Base-by-base conservation (phyloP, 2,113 vertebrate species). In the Phylloscopus trochilus region DNA sequence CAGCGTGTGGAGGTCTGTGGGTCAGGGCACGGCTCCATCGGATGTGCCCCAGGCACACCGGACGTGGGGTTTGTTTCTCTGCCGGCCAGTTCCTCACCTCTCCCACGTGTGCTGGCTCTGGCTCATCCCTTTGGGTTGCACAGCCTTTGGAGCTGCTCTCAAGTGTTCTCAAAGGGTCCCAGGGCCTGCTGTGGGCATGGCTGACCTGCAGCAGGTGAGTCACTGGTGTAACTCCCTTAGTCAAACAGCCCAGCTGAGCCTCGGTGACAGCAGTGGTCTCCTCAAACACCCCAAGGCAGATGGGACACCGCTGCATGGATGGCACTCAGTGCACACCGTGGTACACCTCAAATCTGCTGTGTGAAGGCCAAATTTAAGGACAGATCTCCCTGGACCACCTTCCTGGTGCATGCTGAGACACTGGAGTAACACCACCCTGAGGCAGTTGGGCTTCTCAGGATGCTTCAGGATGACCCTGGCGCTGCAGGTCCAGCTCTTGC, bases 271-370 rank as follows among this genome's bases (percentile, higher is more conserved):
- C 27, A 63, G 41, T 3, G 30, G 16, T 64, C 39, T 90, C 68
- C 51, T 74, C 26, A 9, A 31, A 24, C 12, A 31, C 8, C 17
- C 9, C 37, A 11, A 20, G 41, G n/a, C 27, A 53, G 7, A 2
- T 58, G 37, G 16, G 37, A 47, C 46, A 28, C 7, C 8, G 55
- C 80, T 68, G 33, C 53, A 1, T 1, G 6, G 49, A 12, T 3
- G 1, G 26, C 1, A 0, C 66, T 73, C 1, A 0, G n/a, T 41
- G 19, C 1, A 4, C 55, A 9, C 33, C 5, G 0, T 60, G 52
- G 26, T 44, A 2, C 16, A 12, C 55, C 41, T 89, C 76, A 89
- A 13, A 63, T 30, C 39, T 74, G 30, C 18, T 35, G 26, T 66
- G 59, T 39, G 56, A 83, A 77, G 47, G 64, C 6, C 56, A 75